Evolutionary conservation across 2,797 vertebrate genomes (phyloP).

Genomic region (Poeciliopsis gracilis): DNA sequence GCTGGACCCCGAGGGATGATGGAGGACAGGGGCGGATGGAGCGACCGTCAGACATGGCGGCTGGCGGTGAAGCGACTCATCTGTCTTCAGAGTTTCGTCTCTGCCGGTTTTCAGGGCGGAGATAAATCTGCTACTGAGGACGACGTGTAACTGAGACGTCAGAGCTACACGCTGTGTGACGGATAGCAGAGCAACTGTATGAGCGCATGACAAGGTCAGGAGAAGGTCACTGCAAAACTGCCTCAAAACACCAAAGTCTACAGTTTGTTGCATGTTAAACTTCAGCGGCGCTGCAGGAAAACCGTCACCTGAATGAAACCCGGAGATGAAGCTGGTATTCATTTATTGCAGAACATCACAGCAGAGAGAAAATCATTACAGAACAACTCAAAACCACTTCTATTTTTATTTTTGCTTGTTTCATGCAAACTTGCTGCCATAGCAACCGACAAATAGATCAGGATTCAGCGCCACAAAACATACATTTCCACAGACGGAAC

Average conservation of each 20-base stretch:
- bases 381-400: too few species aligned
- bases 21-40: constrained; percentile 33
- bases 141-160: constrained; percentile 42
- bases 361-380: too few species aligned
- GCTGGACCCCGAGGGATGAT: constrained; percentile 62
- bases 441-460: too few species aligned
- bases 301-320: too few species aligned
- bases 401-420: too few species aligned
- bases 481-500: too few species aligned
- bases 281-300: too few species aligned
- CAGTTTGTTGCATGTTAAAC: neutral
- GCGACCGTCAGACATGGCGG: constrained; percentile 41
- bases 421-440: too few species aligned
- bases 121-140: constrained; percentile 29
- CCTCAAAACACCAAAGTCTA: neutral
- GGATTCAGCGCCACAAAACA: too few species aligned
- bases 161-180: neutral
- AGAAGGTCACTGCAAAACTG: neutral
- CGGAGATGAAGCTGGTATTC: too few species aligned
- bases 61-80: constrained; percentile 31
- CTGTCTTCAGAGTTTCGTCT: constrained; percentile 25
- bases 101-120: constrained; percentile 13
- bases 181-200: constrained; percentile 1
- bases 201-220: neutral
- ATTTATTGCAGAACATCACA: too few species aligned